Conservation (phyloP, 1,140 invertebrate species). For the Drosophila simulans region DNA sequence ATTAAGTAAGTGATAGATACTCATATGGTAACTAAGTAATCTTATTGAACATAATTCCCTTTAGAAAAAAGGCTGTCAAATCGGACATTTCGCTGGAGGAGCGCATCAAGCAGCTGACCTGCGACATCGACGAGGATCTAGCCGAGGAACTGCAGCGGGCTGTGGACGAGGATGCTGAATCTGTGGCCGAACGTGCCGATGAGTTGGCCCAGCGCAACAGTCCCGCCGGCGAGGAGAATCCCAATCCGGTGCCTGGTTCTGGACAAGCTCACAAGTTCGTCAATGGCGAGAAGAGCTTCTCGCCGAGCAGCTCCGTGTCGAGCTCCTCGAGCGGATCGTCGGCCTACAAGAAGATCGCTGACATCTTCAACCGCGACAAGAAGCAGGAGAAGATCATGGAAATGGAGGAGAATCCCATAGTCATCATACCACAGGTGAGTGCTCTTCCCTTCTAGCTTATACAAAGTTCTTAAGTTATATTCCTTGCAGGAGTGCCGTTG, state of each 20-base stretch:
- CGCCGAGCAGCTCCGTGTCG: conserved; percentile 86
- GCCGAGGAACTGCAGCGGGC: conserved; percentile 62
- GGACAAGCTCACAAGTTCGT: conserved; percentile 49
- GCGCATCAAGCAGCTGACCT: conserved; percentile 91
- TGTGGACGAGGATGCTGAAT: conserved; percentile 51
- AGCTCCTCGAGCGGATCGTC: conserved; percentile 86
- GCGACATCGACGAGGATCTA: conserved; percentile 89
- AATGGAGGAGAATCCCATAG: conserved; percentile 84
- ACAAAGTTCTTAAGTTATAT: background rate
- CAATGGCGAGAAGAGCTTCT: conserved; percentile 85
- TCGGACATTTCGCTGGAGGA: conserved; percentile 90
- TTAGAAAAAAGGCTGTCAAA: conserved; percentile 86
- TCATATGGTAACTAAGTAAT: conserved; percentile 30
- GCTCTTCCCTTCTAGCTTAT: too few relatives aligned
- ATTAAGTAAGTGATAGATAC: conserved; percentile 86
- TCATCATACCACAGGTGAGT: conserved; percentile 83
- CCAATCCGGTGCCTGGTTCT: conserved; percentile 82
- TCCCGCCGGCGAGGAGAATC: conserved; percentile 86
- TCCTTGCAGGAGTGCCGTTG: conserved; percentile 75
- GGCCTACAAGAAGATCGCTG: conserved; percentile 89
- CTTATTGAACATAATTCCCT: too few relatives aligned
- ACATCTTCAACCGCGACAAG: conserved; percentile 87
- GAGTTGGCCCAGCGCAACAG: conserved; percentile 85
- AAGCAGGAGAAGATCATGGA: conserved; percentile 84
- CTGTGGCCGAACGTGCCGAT: conserved; percentile 43